Base-by-base conservation (phyloP, 1,140 invertebrate species). In the Euura saliciscinereae region DNA sequence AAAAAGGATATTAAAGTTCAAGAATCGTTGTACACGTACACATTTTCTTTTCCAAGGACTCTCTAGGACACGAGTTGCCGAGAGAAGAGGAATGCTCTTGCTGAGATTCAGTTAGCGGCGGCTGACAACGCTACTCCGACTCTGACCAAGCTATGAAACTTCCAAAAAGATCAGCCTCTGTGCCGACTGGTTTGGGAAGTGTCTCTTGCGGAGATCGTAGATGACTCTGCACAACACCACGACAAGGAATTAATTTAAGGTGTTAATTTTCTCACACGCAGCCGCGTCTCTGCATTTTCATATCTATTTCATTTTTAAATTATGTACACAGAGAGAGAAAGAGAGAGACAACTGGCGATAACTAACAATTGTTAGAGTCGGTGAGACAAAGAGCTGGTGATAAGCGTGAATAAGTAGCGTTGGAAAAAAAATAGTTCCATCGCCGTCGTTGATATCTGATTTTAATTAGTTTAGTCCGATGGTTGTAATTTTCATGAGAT, bases 11-110 rank as follows among this genome's bases (percentile, higher is more conserved):
- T 68, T 69, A 42, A 66, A 72, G 28, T 69, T 13, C 45, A 11
- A 68, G 69, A 73, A 68, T 51, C 46, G 68, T 68, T 73, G 68
- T 73, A 68, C 71, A 73, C 51, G 45, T 73, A 59, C 68, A 42
- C 44, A 44, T 71, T 71, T 64, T 70, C 66, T 43, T 64, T n/a
- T 42, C 2, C 7, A 68, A 84, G 83, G 82, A 82, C 45, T 80
- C 79, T 43, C 66, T 84, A 69, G 71, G 77, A 11, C 82, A 75
- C 43, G 78, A 83, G 67, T 75, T 83, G 70, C 78, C 83, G 43
- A 76, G 82, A 64, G 83, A 83, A 69, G 83, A 84, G 70, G 82
- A 83, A 69, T 84, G 83, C 51, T 84, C 83, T 66, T 85, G 83
- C 83, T 85, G 83, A 85, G 82, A 80, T 73, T 80, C 75, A 75